Percentiles rank a stretch among this genome's conserved stretches.
Evolutionary conservation across 2,888 invertebrate species (phyloP).

Genomic region (Rotaria magnacalcarata): DNA sequence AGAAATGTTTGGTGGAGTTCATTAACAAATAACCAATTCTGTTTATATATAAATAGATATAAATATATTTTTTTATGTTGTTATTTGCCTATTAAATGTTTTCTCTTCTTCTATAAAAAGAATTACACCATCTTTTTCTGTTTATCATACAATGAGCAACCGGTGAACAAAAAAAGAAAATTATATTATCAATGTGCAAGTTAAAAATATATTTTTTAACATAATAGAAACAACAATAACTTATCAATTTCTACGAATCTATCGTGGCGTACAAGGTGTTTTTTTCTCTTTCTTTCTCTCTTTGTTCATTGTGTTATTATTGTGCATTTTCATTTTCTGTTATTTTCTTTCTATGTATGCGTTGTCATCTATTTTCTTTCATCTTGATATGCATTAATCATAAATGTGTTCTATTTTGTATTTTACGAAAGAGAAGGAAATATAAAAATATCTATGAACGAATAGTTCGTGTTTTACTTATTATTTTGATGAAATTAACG

Average conservation of each 20-base stretch:
- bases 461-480: too few species aligned
- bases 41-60: not conserved
- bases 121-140: not conserved
- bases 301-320: not conserved
- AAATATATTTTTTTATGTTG: not conserved
- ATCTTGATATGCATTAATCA: not conserved
- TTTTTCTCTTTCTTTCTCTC: not conserved
- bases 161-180: not conserved
- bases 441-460: not conserved
- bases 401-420: constrained; percentile 8
- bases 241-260: not conserved
- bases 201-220: not conserved
- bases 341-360: not conserved
- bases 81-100: not conserved
- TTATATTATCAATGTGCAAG: not conserved
- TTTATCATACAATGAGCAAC: not conserved
- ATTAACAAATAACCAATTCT: not conserved
- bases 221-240: not conserved
- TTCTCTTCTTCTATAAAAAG: not conserved
- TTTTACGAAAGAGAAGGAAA: not conserved
- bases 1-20: constrained; percentile 27
- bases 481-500: not conserved
- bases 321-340: constrained; percentile 5
- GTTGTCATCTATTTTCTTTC: not conserved
- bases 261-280: not conserved